Conservation (phyloP, 2,888 invertebrate genomes). For the Branchinecta sandiegonensis region DNA sequence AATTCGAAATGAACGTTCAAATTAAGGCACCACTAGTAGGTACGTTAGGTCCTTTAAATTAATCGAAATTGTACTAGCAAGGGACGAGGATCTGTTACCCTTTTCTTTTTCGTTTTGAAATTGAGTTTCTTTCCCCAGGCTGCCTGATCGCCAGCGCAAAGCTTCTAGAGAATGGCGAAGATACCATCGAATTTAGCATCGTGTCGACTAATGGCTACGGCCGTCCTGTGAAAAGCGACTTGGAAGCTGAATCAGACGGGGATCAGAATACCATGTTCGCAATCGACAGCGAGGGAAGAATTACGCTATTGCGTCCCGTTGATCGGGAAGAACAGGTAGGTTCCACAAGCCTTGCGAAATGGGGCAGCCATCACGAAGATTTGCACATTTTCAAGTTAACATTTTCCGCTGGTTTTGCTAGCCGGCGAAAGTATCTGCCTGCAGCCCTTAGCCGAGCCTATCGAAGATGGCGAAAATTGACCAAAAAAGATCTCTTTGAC, state of each 20-base stretch:
- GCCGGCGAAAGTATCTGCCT: too few species aligned
- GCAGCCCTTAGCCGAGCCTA: too few species aligned
- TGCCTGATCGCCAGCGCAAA: not conserved
- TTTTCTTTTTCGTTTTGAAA: not conserved
- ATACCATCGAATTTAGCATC: conserved; percentile 44
- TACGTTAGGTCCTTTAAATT: too few species aligned
- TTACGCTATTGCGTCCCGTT: conserved; percentile 54
- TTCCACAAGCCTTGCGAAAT: not conserved
- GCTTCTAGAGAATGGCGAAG: conserved; percentile 35
- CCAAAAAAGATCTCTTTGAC: not conserved
- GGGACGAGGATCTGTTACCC: not conserved
- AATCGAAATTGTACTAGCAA: too few species aligned
- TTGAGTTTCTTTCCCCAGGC: not conserved
- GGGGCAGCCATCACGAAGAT: not conserved
- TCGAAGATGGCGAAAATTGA: too few species aligned
- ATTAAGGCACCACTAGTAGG: too few species aligned
- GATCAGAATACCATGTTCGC: conserved; percentile 44
- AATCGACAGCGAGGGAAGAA: conserved; percentile 54
- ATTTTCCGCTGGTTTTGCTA: not conserved
- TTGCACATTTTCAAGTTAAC: not conserved
- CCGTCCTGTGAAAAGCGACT: not conserved
- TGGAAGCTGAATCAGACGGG: conserved; percentile 39
- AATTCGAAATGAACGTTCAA: too few species aligned
- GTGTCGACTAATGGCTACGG: conserved; percentile 36
- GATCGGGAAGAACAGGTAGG: conserved; percentile 51